Evolutionary conservation across 2,888 invertebrate genomes (phyloP), one percentile per base, ranked within the genome.

Genomic region (Drosophila gaucha): DNA sequence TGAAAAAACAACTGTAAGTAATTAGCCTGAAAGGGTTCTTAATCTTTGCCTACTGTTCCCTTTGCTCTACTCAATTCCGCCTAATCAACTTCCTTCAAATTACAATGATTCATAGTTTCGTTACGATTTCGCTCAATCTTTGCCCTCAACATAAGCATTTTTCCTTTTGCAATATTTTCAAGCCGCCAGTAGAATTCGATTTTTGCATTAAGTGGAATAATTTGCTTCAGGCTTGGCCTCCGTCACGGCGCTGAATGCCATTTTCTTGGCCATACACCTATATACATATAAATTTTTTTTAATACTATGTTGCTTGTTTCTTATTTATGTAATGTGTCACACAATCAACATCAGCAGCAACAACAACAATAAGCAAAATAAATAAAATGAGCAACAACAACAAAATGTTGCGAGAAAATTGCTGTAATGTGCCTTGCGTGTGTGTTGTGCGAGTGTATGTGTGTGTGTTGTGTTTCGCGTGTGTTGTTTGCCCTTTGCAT

Each of bases 401-500:
- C 41, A 44, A 68, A 58, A 73, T 56, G 41, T 72, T 60, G 72
- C 59, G 57, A 67, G 68, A 65, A 75, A 82, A 79, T 80, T 72
- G 71, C 82, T 82, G 78, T 80, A 80, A 86, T 88, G 70, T 85
- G 68, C 69, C 63, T 86, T 77, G 83, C 86, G 83, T 89, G 86
- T 56, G 36, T 38, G 54, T 58, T 30, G 55, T 57, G 47, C 35
- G 65, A 55, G 63, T 36, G 51, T 51, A 26, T 39, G 50, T 52
- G 49, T 51, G 20, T 39, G 47, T 56, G 54, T 38, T 8, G 46
- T 51, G 44, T 63, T 49, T 71, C 66, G 75, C 75, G 75, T 74
- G 73, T 74, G 66, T 67, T 60, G 66, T 67, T 73, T 73, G 66
- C 56, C 75, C 52, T 75, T 70, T 70, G 69, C 56, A 52, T 68